Base-by-base conservation (phyloP, 2,888 invertebrate species). In the Nudaria mundana region DNA sequence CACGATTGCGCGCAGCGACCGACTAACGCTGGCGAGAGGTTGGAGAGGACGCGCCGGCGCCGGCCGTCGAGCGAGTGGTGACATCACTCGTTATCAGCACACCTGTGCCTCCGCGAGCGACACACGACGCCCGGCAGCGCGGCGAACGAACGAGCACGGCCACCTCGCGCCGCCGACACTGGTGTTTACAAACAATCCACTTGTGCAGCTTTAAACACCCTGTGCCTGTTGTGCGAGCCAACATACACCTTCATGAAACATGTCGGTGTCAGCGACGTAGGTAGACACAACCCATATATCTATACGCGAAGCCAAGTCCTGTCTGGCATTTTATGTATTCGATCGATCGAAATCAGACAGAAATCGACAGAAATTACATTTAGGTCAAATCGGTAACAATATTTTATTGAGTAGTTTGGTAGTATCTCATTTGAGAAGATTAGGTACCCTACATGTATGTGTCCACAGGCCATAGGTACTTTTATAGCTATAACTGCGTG, bases 1-100 rank as follows among this genome's bases (percentile, higher is more conserved):
- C 76, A 58, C 75, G 71, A 37, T 63, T 62, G 67, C 67, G 72
- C 67, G 60, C 71, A 56, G 71, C 66, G 56, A 51, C 38, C 70
- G 70, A 75, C 78, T 71, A 73, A 58, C 57, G 60, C 44, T 52
- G 40, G 48, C 56, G 56, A 51, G 58, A 48, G 40, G 48, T 52
- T 40, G 47, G 59, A 41, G 46, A 38, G 44, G 50, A 47, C 45
- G 44, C 48, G 37, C 44, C 55, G 57, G 43, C 57, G 60, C 56
- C 32, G 29, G 57, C 56, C 59, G 60, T 51, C 56, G n/a, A 59
- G 20, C 55, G 55, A 52, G 45, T 44, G 51, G 65, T 71, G 71
- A 74, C 76, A 70, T 76, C 78, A 75, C 73, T 55, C 56, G 57
- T 73, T 73, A 76, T 75, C 75, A 69, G 64, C 67, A 55, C 68